Evolutionary conservation across 2,888 invertebrate species (phyloP).

Genomic region (Nasonovia ribisnigri): DNA sequence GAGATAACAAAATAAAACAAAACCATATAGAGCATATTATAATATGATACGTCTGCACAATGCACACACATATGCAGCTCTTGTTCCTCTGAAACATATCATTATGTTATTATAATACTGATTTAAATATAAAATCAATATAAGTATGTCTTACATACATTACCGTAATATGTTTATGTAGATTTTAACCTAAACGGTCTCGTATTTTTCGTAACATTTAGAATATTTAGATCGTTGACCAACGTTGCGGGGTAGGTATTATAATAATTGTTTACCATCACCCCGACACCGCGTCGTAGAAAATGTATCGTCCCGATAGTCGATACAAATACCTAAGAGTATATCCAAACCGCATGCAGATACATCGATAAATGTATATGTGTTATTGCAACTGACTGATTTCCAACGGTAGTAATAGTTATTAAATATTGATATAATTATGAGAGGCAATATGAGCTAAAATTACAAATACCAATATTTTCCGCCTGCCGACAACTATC

Average conservation of each 20-base stretch:
- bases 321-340: no score
- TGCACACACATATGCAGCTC: background rate
- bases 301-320: background rate
- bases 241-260: background rate
- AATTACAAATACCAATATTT: no score
- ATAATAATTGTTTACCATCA: background rate
- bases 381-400: no score
- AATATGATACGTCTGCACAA: background rate
- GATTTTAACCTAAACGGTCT: background rate
- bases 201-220: background rate
- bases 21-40: background rate
- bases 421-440: no score
- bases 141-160: slow-evolving; percentile 25
- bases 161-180: slow-evolving; percentile 21
- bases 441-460: no score
- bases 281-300: background rate
- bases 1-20: background rate
- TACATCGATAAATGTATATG: no score
- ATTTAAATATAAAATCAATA: slow-evolving; percentile 34
- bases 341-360: no score
- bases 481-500: no score
- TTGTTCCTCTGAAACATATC: background rate
- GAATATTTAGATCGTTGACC: background rate
- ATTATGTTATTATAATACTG: background rate
- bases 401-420: no score